Conservation (phyloP, 1,140 invertebrate species). For the Latrodectus geometricus region DNA sequence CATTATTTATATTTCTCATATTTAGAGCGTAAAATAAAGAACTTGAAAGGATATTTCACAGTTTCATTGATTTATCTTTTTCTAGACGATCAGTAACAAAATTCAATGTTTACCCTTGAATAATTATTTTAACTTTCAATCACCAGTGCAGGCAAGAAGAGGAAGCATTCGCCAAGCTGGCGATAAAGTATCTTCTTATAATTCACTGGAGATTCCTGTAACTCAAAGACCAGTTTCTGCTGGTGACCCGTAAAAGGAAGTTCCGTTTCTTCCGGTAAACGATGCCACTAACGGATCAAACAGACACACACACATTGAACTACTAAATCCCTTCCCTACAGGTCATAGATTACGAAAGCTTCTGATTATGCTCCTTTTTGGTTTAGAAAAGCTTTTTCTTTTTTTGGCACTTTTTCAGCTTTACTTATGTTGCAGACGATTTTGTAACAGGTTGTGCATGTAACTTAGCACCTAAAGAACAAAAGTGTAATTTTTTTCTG, state of each 20-base stretch:
- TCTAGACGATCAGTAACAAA: no score
- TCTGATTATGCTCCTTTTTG: not conserved
- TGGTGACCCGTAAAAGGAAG: not conserved
- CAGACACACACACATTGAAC: not conserved
- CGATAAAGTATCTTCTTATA: not conserved
- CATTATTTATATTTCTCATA: no score
- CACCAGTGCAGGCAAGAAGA: not conserved
- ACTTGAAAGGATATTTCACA: no score
- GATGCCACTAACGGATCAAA: not conserved
- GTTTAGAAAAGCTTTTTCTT: not conserved
- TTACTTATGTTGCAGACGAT: no score
- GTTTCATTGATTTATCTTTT: no score
- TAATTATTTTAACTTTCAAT: no score
- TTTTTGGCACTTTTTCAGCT: not conserved
- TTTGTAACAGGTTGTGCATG: no score
- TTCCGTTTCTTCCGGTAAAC: not conserved
- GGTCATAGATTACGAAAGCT: not conserved
- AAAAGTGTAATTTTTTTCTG: no score
- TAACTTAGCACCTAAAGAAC: no score
- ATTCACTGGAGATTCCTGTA: not conserved
- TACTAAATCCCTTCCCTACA: not conserved
- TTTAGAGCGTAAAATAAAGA: no score
- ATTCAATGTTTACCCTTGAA: no score
- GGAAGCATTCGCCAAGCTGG: not conserved
- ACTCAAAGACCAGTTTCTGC: not conserved